Percentiles rank a stretch among this genome's conserved stretches.
phyloP scores from a whole-genome alignment of 1,140 invertebrate genomes.

The Archivesica marissinica region DNA sequence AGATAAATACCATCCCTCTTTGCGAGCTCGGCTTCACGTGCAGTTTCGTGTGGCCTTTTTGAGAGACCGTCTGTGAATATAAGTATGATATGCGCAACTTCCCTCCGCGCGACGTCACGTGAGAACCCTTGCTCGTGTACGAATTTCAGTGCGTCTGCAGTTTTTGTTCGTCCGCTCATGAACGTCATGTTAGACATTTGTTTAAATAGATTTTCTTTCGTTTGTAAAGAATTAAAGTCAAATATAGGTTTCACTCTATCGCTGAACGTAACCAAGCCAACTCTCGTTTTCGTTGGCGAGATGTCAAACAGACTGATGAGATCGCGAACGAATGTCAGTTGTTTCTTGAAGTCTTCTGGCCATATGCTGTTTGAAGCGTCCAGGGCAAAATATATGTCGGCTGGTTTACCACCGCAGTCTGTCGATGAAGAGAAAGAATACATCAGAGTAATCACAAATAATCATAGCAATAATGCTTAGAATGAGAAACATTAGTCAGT shows the following conservation, averaged over 20 bases:
- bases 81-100: slow-evolving; percentile 72
- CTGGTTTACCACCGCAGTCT: slow-evolving; percentile 79
- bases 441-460: not conserved
- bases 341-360: slow-evolving; percentile 74
- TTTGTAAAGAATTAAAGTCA: slow-evolving; percentile 65
- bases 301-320: slow-evolving; percentile 72
- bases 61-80: slow-evolving; percentile 80
- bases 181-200: slow-evolving; percentile 71
- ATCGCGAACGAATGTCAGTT: slow-evolving; percentile 74
- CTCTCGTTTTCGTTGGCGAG: slow-evolving; percentile 67
- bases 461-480: not conserved
- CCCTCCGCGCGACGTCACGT: slow-evolving; percentile 52
- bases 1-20: slow-evolving; percentile 73
- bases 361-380: slow-evolving; percentile 81
- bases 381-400: slow-evolving; percentile 80
- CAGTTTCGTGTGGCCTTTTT: slow-evolving; percentile 65
- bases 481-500: too few species aligned
- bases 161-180: slow-evolving; percentile 76
- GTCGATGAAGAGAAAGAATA: slow-evolving; percentile 27
- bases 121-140: slow-evolving; percentile 66
- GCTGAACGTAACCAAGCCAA: slow-evolving; percentile 77
- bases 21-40: slow-evolving; percentile 70
- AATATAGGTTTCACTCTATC: slow-evolving; percentile 69
- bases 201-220: slow-evolving; percentile 65
- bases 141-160: slow-evolving; percentile 74